phyloP scores from a whole-genome alignment of 2,888 invertebrate species.

The Ectemnius cavifrons region DNA sequence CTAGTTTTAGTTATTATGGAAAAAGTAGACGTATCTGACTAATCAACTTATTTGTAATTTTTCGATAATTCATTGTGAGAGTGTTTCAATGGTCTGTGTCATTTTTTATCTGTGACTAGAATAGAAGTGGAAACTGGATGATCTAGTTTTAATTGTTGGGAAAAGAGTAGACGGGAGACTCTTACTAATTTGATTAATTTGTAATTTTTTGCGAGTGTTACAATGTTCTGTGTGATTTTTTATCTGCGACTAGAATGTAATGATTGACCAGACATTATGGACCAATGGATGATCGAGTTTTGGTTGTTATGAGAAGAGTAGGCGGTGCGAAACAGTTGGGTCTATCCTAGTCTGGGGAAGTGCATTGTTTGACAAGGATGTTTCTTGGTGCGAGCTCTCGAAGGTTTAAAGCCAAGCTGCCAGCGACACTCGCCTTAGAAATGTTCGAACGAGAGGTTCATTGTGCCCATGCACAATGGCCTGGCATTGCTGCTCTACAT shows the following conservation, averaged over 20 bases:
- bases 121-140: too few relatives aligned
- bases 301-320: not conserved
- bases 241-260: not conserved
- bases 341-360: slow-evolving; percentile 6
- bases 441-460: slow-evolving; percentile 59
- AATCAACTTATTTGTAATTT: too few relatives aligned
- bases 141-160: too few relatives aligned
- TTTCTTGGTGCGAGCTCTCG: slow-evolving; percentile 32
- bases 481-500: slow-evolving; percentile 51
- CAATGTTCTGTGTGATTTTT: too few relatives aligned
- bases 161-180: too few relatives aligned
- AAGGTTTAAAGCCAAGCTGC: slow-evolving; percentile 44
- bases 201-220: too few relatives aligned
- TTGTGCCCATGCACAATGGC: slow-evolving; percentile 60
- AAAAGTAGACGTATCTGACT: not conserved
- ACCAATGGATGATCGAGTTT: not conserved
- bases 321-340: not conserved
- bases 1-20: not conserved
- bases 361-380: slow-evolving; percentile 41
- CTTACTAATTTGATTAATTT: too few relatives aligned
- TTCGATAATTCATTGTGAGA: too few relatives aligned
- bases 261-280: not conserved
- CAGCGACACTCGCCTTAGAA: slow-evolving; percentile 56
- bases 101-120: not conserved
- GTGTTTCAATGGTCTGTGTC: too few relatives aligned